Evolutionary conservation across 2,797 vertebrate genomes (phyloP).

Genomic region (Helarctos malayanus): DNA sequence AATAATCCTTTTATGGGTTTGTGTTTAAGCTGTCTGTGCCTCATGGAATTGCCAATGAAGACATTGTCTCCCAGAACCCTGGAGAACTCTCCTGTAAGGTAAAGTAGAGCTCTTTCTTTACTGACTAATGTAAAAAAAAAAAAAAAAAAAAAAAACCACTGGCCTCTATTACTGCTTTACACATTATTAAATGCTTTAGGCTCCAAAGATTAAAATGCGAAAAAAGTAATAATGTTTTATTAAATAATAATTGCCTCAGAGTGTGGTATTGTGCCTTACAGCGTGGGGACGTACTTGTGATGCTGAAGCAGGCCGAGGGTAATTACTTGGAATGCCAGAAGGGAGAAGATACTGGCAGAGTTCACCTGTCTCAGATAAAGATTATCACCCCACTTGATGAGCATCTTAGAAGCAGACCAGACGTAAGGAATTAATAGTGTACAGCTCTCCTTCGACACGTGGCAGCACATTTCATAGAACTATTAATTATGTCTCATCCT

Average conservation of each 20-base stretch:
- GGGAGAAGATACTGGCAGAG: constrained; percentile 88
- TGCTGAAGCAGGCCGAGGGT: constrained; percentile 89
- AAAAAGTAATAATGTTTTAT: constrained; percentile 84
- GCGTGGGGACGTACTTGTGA: constrained; percentile 92
- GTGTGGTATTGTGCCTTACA: constrained; percentile 83
- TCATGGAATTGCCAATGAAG: constrained; percentile 91
- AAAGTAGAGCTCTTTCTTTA: constrained; percentile 74
- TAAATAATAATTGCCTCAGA: constrained; percentile 85
- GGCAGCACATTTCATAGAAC: constrained; percentile 32
- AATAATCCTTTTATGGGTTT: constrained; percentile 80
- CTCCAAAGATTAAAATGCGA: constrained; percentile 82
- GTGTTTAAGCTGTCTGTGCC: constrained; percentile 92
- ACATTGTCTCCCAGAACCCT: constrained; percentile 89
- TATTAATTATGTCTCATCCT: constrained; percentile 65
- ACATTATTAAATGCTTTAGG: constrained; percentile 78
- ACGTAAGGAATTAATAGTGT: constrained; percentile 76
- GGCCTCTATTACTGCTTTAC: constrained; percentile 54
- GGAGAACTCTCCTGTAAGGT: constrained; percentile 95
- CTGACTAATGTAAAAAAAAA: neutral
- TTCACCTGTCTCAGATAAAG: constrained; percentile 90
- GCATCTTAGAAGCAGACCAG: constrained; percentile 78
- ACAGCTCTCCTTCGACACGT: neutral
- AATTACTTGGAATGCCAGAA: constrained; percentile 92
- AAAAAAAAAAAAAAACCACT: neutral
- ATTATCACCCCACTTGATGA: constrained; percentile 91